Conservation (phyloP, 2,113 vertebrate species). For the Maccullochella peelii region DNA sequence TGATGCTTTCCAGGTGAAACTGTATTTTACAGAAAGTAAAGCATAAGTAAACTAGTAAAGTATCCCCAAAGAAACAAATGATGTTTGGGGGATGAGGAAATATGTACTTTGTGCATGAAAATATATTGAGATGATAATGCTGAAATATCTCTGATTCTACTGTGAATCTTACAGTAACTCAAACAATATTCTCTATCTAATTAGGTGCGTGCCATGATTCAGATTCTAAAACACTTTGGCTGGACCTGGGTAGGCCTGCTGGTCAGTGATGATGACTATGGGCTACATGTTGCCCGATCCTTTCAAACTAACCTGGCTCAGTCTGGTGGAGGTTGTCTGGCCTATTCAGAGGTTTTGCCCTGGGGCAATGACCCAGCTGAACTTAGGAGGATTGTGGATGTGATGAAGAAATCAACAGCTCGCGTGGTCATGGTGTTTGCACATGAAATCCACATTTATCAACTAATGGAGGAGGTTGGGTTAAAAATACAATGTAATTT, state of each 20-base stretch:
- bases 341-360: slow-evolving; percentile 61
- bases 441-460: slow-evolving; percentile 55
- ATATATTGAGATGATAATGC: neutral
- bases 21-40: neutral
- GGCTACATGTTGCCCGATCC: slow-evolving; percentile 49
- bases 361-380: slow-evolving; percentile 50
- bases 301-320: slow-evolving; percentile 43
- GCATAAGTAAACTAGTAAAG: neutral
- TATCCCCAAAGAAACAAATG: neutral
- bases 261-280: slow-evolving; percentile 65
- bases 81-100: slow-evolving; percentile 9
- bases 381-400: slow-evolving; percentile 62
- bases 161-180: neutral
- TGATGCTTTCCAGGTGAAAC: slow-evolving; percentile 52
- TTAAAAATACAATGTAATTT: neutral
- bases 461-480: slow-evolving; percentile 61
- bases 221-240: slow-evolving; percentile 65
- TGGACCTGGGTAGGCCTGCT: slow-evolving; percentile 65
- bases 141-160: neutral
- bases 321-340: slow-evolving; percentile 54
- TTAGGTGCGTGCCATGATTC: slow-evolving; percentile 64
- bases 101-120: neutral
- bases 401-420: slow-evolving; percentile 69
- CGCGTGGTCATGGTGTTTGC: slow-evolving; percentile 69
- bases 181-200: neutral